These are phyloP conservation scores for Cephalotes varians DNA, from an alignment of 2,888 invertebrate genomes.

Conservation along the genomic window DNA sequence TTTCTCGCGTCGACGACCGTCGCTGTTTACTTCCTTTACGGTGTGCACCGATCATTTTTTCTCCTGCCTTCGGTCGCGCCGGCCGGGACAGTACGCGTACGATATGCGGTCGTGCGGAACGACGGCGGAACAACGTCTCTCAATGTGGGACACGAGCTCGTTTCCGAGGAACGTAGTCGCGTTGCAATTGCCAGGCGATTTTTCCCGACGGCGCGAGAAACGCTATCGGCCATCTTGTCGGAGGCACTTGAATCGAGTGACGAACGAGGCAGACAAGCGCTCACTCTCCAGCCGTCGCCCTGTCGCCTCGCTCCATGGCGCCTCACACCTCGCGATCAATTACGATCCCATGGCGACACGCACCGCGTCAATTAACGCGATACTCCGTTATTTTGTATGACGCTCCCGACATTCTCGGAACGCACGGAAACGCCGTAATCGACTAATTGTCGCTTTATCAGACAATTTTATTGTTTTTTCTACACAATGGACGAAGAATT, in stretches of 20 bases:
- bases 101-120: conserved; percentile 71
- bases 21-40: conserved; percentile 71
- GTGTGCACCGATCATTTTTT: conserved; percentile 45
- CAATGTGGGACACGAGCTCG: conserved; percentile 60
- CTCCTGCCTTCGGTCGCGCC: conserved; percentile 21
- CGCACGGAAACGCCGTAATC: neutral
- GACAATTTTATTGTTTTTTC: neutral
- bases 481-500: too few species aligned
- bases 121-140: conserved; percentile 64
- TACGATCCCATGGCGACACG: neutral
- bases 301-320: neutral
- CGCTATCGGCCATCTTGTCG: neutral
- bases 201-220: conserved; percentile 3
- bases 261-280: neutral
- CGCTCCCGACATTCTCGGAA: neutral
- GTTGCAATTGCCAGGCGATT: neutral
- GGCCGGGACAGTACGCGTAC: conserved; percentile 67
- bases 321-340: neutral
- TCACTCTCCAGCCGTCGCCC: neutral
- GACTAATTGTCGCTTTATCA: neutral
- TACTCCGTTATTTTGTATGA: neutral
- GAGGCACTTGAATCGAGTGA: neutral
- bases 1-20: conserved; percentile 61
- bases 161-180: conserved; percentile 53
- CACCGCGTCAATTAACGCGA: neutral